Evolutionary conservation across 2,113 vertebrate species (phyloP).

Genomic region (Oncorhynchus tshawytscha): DNA sequence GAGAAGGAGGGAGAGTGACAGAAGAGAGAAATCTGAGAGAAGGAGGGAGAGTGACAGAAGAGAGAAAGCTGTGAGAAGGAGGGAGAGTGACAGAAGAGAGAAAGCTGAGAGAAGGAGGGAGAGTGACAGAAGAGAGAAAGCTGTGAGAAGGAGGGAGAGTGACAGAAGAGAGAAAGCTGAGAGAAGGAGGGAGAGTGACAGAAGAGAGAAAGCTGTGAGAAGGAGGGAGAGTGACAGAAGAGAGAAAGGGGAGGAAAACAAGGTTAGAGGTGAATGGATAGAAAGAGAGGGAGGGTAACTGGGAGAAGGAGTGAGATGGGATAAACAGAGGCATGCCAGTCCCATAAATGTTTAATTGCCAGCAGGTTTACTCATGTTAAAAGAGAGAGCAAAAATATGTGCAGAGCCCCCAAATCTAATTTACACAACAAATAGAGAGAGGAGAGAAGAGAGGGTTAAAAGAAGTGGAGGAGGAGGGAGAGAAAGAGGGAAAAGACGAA

Average conservation of each 20-base stretch:
- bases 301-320: conserved; percentile 17
- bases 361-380: conserved; percentile 72
- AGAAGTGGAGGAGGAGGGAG: conserved; percentile 5
- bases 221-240: conserved; percentile 36
- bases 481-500: neutral
- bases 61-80: too few species aligned
- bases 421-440: conserved; percentile 74
- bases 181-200: conserved; percentile 31
- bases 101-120: conserved; percentile 18
- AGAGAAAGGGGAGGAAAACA: conserved; percentile 32
- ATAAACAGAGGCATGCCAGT: conserved; percentile 52
- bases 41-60: too few species aligned
- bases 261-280: conserved; percentile 24
- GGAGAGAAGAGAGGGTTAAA: conserved; percentile 58
- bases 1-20: neutral
- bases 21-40: neutral
- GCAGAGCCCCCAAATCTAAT: conserved; percentile 71
- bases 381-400: conserved; percentile 60
- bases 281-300: conserved; percentile 22
- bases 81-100: too few species aligned
- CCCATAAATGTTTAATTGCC: conserved; percentile 70
- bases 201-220: conserved; percentile 21
- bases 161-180: conserved; percentile 12
- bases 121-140: conserved; percentile 20
- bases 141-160: conserved; percentile 26